These are phyloP conservation scores for Indri indri DNA, from an alignment of 2,113 vertebrate genomes.

Conservation along the genomic window DNA sequence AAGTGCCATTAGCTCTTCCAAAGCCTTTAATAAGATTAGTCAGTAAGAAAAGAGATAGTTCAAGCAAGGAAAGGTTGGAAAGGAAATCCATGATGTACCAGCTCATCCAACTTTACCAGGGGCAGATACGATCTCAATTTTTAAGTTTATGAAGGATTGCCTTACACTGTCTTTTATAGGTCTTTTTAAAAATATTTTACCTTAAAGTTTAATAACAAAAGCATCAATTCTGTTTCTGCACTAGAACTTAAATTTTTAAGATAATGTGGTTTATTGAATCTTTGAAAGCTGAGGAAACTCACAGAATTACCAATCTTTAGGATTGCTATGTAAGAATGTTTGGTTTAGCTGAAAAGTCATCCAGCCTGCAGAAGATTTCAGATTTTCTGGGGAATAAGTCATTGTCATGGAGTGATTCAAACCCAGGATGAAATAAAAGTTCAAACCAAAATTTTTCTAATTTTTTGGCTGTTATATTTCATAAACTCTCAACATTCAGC, in stretches of 20 bases:
- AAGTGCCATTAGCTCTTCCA: neutral
- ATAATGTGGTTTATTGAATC: slow-evolving; percentile 32
- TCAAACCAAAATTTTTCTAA: neutral
- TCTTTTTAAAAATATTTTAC: neutral
- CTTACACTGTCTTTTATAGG: neutral
- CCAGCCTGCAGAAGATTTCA: neutral
- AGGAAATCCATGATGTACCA: neutral
- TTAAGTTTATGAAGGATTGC: slow-evolving; percentile 8
- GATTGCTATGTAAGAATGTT: neutral
- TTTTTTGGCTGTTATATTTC: neutral
- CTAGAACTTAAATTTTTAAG: slow-evolving; percentile 49
- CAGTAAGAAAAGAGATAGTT: slow-evolving; percentile 31
- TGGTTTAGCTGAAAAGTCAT: neutral
- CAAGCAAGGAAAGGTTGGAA: neutral
- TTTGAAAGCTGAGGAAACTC: neutral
- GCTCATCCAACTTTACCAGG: neutral
- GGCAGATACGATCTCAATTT: neutral
- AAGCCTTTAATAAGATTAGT: slow-evolving; percentile 51
- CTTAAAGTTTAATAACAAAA: slow-evolving; percentile 66
- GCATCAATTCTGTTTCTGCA: slow-evolving; percentile 53
- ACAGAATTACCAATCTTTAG: slow-evolving; percentile 30
- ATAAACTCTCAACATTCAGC: neutral
- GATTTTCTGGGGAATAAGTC: neutral
- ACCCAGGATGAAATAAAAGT: neutral
- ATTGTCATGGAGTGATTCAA: neutral